phyloP scores from a whole-genome alignment of 2,113 vertebrate genomes.

The Brachyhypopomus occidentalis region DNA sequence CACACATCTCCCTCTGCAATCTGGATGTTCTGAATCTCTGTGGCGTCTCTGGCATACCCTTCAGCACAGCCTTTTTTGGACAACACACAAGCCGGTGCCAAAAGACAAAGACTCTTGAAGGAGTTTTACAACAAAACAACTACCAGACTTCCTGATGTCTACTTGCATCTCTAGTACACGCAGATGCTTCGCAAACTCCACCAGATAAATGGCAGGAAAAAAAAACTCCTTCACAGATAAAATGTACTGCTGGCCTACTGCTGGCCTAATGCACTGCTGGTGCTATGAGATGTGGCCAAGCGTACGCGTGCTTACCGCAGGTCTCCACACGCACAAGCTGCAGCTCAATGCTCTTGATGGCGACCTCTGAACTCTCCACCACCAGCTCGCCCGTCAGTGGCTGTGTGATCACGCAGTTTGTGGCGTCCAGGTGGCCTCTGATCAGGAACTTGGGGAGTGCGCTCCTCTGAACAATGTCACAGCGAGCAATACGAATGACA shows the following conservation, averaged over 20 bases:
- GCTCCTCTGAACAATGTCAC: constrained; percentile 71
- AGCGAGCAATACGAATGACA: not conserved
- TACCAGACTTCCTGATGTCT: no score
- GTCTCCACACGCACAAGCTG: constrained; percentile 96
- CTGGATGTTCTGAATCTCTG: constrained; percentile 98
- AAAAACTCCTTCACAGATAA: not conserved
- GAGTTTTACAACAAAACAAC: not conserved
- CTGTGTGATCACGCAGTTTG: constrained; percentile 87
- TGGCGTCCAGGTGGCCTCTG: constrained; percentile 86
- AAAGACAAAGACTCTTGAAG: no score
- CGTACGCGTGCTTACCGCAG: constrained; percentile 79
- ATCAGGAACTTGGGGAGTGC: constrained; percentile 89
- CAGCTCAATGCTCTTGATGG: constrained; percentile 90
- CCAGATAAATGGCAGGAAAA: no score
- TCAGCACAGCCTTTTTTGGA: constrained; percentile 85
- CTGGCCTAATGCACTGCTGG: not conserved
- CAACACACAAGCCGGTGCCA: no score
- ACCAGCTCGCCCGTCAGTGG: constrained; percentile 89
- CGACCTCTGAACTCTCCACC: constrained; percentile 87
- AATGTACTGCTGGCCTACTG: not conserved
- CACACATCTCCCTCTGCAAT: constrained; percentile 94
- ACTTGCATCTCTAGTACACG: no score
- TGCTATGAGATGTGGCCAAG: no score
- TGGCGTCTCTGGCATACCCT: constrained; percentile 93
- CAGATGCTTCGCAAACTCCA: no score